Evolutionary conservation across 2,113 vertebrate genomes (phyloP), one percentile per base, ranked within the genome.

Genomic region (Aphelocoma coerulescens): DNA sequence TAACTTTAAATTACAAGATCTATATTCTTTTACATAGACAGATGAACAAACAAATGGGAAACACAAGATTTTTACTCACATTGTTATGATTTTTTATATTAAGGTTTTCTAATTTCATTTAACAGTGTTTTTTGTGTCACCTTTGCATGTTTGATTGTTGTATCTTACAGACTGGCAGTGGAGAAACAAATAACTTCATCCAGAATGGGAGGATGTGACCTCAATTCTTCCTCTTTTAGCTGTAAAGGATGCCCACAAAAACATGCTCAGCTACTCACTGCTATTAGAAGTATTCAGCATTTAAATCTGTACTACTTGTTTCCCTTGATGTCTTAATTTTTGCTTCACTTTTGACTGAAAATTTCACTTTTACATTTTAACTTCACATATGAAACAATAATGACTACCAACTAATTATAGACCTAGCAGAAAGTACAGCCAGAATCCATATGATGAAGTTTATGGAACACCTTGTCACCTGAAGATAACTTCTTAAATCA

Each of bases 401-500:
- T n/a, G 67, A 78, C 69, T 81, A 87, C 69, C 66, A 93, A 82
- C 88, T 71, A 85, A 68, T 62, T 95, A 85, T 6, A 96, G 73
- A 91, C 71, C 85, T 88, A 96, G 84, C 46, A 92, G 63, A 92
- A 84, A 93, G 85, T 58, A 87, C 86, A 89, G 91, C 72, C 73
- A 85, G 48, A 96, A 97, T 89, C 78, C 88, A 62, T 68, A 58
- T 3, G 6, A 65, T 90, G 32, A 94, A 81, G 88, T 92, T 96
- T 96, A 96, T 63, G 75, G 95, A 98, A 97, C 91, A 85, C 63
- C 74, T 39, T 88, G 91, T 94, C 95, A 89, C 63, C 77, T 77
- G 48, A 52, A 96, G 95, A 92, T 97, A 97, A 97, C 88, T 96
- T 92, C 92, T 98, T 97, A 98, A 95, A 97, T 97, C 97, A 86